Evolutionary conservation across 2,888 invertebrate species (phyloP).

Genomic region (Eudemis profundana): DNA sequence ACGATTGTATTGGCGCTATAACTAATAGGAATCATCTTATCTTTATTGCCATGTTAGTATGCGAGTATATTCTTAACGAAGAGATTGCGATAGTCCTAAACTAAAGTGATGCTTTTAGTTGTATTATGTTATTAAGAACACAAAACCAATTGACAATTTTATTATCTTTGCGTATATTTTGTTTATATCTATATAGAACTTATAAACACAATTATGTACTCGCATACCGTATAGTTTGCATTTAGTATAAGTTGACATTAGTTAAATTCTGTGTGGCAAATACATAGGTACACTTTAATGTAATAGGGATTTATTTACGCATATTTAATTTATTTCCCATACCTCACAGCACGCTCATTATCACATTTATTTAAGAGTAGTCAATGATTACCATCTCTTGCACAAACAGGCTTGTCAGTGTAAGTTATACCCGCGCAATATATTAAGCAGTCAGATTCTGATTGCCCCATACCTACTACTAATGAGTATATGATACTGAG

Average conservation of each 20-base stretch:
- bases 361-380: conserved; percentile 36
- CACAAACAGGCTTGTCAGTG: conserved; percentile 48
- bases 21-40: conserved; percentile 19
- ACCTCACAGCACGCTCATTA: conserved; percentile 35
- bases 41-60: conserved; percentile 2
- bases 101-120: too few relatives aligned
- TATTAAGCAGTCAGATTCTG: conserved; percentile 50
- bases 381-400: conserved; percentile 46
- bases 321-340: conserved; percentile 16
- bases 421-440: conserved; percentile 48
- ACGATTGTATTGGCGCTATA: conserved; percentile 20
- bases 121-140: too few relatives aligned
- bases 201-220: too few relatives aligned
- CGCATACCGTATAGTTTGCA: too few relatives aligned
- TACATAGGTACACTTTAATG: background rate
- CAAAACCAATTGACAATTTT: too few relatives aligned
- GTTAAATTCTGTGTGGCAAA: background rate
- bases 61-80: background rate
- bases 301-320: conserved; percentile 9
- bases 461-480: conserved; percentile 51
- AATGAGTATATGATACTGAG: conserved; percentile 47
- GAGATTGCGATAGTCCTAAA: too few relatives aligned
- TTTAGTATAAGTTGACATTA: too few relatives aligned
- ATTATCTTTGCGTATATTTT: too few relatives aligned
- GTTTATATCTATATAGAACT: too few relatives aligned